Conservation (phyloP, 2,797 vertebrate genomes). For the Columba guinea region DNA sequence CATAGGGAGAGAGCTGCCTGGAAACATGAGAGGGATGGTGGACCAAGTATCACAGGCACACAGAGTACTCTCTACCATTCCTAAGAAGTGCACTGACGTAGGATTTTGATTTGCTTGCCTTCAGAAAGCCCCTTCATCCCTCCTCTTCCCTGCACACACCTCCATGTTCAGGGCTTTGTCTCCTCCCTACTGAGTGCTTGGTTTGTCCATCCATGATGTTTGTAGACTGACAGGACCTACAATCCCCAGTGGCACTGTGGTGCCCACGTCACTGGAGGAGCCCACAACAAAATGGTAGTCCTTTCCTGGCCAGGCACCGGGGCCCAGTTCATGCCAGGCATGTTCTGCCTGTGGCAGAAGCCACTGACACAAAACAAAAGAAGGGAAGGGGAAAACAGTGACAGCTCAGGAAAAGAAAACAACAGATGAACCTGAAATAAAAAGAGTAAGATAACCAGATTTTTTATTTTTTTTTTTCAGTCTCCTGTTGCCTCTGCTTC, state of each 20-base stretch:
- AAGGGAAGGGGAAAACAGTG: neutral
- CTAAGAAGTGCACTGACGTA: fast-evolving
- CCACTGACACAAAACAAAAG: neutral
- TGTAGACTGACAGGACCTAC: neutral
- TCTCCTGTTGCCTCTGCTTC: neutral
- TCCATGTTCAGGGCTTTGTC: neutral
- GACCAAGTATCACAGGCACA: neutral
- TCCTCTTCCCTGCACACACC: neutral
- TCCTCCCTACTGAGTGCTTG: too few relatives aligned
- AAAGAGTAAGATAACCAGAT: neutral
- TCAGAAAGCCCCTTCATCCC: neutral
- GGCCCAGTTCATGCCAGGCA: neutral
- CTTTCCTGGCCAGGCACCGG: neutral
- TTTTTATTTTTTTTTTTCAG: neutral
- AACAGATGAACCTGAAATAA: neutral
- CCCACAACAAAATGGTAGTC: neutral
- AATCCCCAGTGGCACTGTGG: neutral
- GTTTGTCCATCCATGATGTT: neutral
- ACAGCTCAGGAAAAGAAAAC: neutral
- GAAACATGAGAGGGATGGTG: neutral
- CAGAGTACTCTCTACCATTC: neutral
- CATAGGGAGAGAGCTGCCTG: neutral
- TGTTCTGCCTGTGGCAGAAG: neutral
- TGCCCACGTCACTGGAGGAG: neutral
- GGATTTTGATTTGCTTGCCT: neutral